These are phyloP conservation scores for Phataginus tetradactyla DNA, from an alignment of 2,797 vertebrate genomes.

Conservation along the genomic window DNA sequence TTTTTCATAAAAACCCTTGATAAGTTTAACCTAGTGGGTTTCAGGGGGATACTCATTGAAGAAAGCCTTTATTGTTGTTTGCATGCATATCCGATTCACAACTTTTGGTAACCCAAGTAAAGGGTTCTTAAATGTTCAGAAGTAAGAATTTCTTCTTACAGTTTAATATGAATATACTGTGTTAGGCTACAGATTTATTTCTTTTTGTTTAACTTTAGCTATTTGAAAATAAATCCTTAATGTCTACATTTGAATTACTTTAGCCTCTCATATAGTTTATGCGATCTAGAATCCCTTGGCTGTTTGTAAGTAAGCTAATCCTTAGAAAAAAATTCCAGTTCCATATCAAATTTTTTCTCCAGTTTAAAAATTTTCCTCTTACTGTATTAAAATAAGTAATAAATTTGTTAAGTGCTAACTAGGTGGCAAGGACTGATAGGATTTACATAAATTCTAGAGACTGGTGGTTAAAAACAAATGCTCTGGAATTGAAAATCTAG, in stretches of 20 bases:
- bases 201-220: background rate
- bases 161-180: background rate
- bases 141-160: background rate
- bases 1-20: background rate
- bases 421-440: background rate
- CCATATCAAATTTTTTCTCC: background rate
- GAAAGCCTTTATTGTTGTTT: background rate
- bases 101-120: background rate
- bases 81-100: background rate
- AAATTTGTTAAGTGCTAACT: background rate
- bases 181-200: background rate
- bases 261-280: background rate
- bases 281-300: background rate
- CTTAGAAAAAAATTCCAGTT: background rate
- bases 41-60: background rate
- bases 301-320: background rate
- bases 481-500: background rate
- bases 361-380: background rate
- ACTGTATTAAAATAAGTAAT: conserved; percentile 7
- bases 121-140: background rate
- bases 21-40: background rate
- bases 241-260: background rate
- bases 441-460: background rate
- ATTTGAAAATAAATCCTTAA: background rate
- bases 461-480: background rate